These are phyloP conservation scores for Drosophila stalkeri DNA, from an alignment of 2,888 invertebrate genomes.

Conservation along the genomic window DNA sequence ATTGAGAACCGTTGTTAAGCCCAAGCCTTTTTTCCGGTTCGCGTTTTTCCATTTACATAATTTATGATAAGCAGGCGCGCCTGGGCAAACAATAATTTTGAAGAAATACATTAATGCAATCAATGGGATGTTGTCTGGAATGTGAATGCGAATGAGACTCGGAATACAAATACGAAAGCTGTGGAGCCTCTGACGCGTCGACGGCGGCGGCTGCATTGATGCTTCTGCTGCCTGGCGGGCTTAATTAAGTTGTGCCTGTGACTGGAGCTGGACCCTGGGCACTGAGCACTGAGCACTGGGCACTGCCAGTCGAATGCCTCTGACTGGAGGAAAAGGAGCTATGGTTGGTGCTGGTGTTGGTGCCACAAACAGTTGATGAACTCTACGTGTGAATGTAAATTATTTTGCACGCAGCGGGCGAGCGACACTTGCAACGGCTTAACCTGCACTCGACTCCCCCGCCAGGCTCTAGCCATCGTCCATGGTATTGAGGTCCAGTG, in stretches of 20 bases:
- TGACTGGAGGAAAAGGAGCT: conserved; percentile 4
- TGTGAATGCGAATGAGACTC: conserved; percentile 31
- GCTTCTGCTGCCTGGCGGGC: conserved; percentile 45
- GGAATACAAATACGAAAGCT: conserved; percentile 12
- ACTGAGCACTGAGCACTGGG: conserved; percentile 8
- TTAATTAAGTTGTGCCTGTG: conserved; percentile 77
- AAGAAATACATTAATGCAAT: conserved; percentile 83
- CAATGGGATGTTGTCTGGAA: conserved; percentile 72
- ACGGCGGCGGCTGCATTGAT: conserved; percentile 67
- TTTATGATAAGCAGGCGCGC: conserved; percentile 84
- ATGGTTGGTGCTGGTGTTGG: background rate
- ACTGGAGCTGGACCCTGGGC: conserved; percentile 19
- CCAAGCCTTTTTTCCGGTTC: conserved; percentile 79
- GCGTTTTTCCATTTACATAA: conserved; percentile 84
- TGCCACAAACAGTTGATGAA: conserved; percentile 81
- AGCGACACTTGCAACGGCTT: conserved; percentile 76
- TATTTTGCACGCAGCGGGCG: conserved; percentile 80
- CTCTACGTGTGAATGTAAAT: conserved; percentile 81
- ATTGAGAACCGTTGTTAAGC: conserved; percentile 84
- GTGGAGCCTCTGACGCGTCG: conserved; percentile 34
- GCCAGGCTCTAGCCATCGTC: conserved; percentile 6
- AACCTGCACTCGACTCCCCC: conserved; percentile 52
- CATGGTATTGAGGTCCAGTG: conserved; percentile 11
- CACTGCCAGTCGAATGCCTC: conserved; percentile 1
- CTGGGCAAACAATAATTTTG: conserved; percentile 84